phyloP scores from a whole-genome alignment of 2,888 invertebrate species.

The Phengaris alcon region DNA sequence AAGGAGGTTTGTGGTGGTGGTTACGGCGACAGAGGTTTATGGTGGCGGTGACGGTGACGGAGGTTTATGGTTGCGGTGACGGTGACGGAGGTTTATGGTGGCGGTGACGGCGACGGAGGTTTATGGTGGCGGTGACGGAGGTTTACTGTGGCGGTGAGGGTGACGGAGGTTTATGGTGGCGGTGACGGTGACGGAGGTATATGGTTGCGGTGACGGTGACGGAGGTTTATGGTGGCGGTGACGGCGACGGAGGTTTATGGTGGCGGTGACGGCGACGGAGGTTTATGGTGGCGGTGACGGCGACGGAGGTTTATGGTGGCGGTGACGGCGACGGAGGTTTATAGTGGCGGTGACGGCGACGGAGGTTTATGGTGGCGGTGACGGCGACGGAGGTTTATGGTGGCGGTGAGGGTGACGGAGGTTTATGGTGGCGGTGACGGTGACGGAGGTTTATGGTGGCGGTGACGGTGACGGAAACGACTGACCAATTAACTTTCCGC shows the following conservation, averaged over 20 bases:
- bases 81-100: no score
- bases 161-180: neutral
- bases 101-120: neutral
- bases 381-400: neutral
- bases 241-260: neutral
- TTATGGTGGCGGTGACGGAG: neutral
- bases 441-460: neutral
- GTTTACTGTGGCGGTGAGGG: no score
- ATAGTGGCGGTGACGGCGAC: neutral
- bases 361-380: no score
- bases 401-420: neutral
- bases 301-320: no score
- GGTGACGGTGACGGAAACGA: neutral
- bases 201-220: neutral
- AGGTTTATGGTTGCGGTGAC: neutral
- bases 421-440: neutral
- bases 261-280: neutral
- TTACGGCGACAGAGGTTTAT: neutral
- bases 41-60: neutral
- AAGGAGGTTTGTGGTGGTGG: neutral
- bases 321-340: neutral
- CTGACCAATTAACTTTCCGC: conserved; percentile 4
- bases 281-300: neutral
- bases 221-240: neutral
- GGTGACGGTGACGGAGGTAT: neutral